Percentiles rank a stretch among this genome's conserved stretches.
These are phyloP conservation scores for Zaprionus ornatus DNA, from an alignment of 1,140 invertebrate species.

Conservation along the genomic window DNA sequence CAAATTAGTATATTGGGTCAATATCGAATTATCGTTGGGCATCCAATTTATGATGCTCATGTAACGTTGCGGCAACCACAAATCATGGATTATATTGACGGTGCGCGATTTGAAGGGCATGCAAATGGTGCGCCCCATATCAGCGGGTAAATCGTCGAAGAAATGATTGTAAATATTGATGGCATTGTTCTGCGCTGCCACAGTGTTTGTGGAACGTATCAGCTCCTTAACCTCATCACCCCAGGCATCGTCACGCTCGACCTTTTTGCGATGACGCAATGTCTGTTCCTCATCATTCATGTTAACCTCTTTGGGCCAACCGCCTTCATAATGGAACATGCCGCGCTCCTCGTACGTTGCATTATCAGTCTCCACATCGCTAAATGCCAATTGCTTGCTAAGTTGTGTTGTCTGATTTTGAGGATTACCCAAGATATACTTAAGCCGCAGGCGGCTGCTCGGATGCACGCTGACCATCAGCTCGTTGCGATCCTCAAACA, in stretches of 20 bases:
- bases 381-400: constrained; percentile 86
- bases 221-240: constrained; percentile 65
- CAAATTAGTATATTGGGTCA: constrained; percentile 88
- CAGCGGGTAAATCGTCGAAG: constrained; percentile 86
- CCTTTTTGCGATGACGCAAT: constrained; percentile 92
- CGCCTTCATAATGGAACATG: constrained; percentile 95
- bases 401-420: constrained; percentile 87
- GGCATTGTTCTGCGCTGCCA: constrained; percentile 94
- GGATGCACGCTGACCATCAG: constrained; percentile 89
- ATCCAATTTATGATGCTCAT: constrained; percentile 93
- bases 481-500: constrained; percentile 90
- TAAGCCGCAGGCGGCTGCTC: constrained; percentile 82
- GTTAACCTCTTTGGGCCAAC: constrained; percentile 97
- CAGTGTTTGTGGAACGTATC: constrained; percentile 70
- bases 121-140: constrained; percentile 52
- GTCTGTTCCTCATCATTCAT: constrained; percentile 93
- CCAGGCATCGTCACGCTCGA: constrained; percentile 96
- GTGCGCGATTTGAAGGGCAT: constrained; percentile 51
- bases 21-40: constrained; percentile 89
- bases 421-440: constrained; percentile 90
- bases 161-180: constrained; percentile 95
- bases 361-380: constrained; percentile 86
- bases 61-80: constrained; percentile 85
- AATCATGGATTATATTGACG: constrained; percentile 68
- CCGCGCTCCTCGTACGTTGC: constrained; percentile 85